Evolutionary conservation across 2,888 invertebrate genomes (phyloP).

Genomic region (Muschampia plurimacula): DNA sequence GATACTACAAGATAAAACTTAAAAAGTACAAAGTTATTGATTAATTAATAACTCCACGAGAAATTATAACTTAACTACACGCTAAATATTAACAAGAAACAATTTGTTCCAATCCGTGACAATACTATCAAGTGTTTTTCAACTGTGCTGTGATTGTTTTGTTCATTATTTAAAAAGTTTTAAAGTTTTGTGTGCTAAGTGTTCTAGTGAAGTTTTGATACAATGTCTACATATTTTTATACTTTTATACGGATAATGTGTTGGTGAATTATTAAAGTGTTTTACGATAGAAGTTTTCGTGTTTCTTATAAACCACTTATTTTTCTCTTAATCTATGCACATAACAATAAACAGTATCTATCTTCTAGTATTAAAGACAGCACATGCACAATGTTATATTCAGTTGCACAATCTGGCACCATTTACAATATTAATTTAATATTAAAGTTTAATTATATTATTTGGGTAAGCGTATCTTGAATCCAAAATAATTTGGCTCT

Average conservation of each 20-base stretch:
- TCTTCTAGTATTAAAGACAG: constrained; percentile 20
- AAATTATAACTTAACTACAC: no score
- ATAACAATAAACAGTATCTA: background rate
- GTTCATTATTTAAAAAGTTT: background rate
- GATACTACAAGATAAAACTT: no score
- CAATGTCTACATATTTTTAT: background rate
- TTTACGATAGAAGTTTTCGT: background rate
- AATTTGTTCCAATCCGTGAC: no score
- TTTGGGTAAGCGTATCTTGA: background rate
- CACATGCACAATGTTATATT: constrained; percentile 29
- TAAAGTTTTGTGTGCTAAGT: background rate
- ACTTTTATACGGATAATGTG: background rate
- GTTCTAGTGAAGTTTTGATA: background rate
- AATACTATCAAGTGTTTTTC: background rate
- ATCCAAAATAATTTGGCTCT: background rate
- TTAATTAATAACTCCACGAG: no score
- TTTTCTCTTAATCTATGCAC: background rate
- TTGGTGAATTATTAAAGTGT: background rate
- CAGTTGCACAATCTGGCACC: constrained; percentile 11
- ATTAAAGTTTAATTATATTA: no score
- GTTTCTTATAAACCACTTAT: background rate
- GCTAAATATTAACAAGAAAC: no score
- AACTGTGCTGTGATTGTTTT: background rate
- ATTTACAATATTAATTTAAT: background rate
- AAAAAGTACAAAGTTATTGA: no score